Conservation (phyloP, 2,888 invertebrate species). For the Cheilosia vernalis region DNA sequence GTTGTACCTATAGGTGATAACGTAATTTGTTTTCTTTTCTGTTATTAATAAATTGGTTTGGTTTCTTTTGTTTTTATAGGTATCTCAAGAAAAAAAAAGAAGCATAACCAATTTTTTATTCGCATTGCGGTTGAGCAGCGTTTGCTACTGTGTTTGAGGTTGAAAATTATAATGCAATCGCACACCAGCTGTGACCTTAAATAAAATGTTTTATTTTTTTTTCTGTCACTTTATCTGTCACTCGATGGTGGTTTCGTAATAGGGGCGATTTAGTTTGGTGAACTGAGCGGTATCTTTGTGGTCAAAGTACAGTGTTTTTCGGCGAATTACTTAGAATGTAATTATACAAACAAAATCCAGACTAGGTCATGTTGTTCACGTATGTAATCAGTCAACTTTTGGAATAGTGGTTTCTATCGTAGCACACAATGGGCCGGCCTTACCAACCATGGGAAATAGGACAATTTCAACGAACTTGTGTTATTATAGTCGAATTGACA, state of each 20-base stretch:
- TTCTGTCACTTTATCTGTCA: neutral
- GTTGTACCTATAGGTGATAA: no score
- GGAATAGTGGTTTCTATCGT: no score
- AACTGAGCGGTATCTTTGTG: neutral
- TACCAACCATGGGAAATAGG: no score
- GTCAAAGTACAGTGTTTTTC: neutral
- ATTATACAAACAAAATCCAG: neutral
- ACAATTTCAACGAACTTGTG: no score
- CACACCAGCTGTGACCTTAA: conserved; percentile 20
- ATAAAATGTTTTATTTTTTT: neutral
- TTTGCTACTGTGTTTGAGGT: neutral
- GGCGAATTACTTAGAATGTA: neutral
- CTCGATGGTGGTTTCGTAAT: conserved; percentile 8
- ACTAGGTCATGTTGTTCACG: no score
- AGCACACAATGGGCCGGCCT: no score
- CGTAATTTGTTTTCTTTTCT: neutral
- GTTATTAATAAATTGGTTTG: neutral
- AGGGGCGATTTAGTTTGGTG: conserved; percentile 6
- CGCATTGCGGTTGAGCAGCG: neutral
- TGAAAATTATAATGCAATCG: conserved; percentile 2
- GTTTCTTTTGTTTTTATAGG: conserved; percentile 1
- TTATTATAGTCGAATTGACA: no score
- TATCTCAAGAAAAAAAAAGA: neutral
- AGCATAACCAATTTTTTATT: neutral
- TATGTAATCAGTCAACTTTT: no score